Percentiles rank a stretch among this genome's conserved stretches.
Evolutionary conservation across 2,797 vertebrate genomes (phyloP).

Genomic region (Melanotaenia maccullochi): DNA sequence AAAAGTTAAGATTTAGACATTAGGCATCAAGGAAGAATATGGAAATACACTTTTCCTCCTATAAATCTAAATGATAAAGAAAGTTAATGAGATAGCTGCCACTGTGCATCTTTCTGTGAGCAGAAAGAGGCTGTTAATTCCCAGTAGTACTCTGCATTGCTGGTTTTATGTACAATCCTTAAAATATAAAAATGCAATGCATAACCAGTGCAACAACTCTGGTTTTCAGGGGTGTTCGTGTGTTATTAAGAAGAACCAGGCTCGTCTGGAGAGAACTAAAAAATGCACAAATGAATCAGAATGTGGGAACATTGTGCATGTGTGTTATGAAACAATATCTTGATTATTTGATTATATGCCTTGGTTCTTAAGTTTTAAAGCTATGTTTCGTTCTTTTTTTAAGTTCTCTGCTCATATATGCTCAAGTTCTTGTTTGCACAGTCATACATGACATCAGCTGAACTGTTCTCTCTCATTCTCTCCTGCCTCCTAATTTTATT

Average conservation of each 20-base stretch:
- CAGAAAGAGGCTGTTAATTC: conserved; percentile 4
- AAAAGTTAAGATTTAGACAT: neutral
- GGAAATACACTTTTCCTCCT: neutral
- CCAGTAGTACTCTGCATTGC: neutral
- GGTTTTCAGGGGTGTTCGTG: neutral
- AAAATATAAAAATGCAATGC: neutral
- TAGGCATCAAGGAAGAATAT: neutral
- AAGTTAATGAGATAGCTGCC: neutral
- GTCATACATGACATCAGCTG: neutral
- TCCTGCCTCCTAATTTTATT: neutral
- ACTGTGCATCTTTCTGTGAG: neutral
- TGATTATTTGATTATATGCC: no score
- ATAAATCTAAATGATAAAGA: neutral
- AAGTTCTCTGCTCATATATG: neutral
- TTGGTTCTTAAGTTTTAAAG: neutral
- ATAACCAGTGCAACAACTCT: neutral
- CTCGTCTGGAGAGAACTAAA: neutral
- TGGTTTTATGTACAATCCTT: conserved; percentile 8
- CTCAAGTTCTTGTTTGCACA: no score
- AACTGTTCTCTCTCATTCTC: neutral
- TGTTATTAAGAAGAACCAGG: neutral
- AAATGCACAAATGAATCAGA: neutral
- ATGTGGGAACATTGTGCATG: no score
- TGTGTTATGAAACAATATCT: neutral
- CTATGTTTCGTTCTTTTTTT: neutral